Conservation (phyloP, 2,113 vertebrate species). For the Pterocles orientalis region DNA sequence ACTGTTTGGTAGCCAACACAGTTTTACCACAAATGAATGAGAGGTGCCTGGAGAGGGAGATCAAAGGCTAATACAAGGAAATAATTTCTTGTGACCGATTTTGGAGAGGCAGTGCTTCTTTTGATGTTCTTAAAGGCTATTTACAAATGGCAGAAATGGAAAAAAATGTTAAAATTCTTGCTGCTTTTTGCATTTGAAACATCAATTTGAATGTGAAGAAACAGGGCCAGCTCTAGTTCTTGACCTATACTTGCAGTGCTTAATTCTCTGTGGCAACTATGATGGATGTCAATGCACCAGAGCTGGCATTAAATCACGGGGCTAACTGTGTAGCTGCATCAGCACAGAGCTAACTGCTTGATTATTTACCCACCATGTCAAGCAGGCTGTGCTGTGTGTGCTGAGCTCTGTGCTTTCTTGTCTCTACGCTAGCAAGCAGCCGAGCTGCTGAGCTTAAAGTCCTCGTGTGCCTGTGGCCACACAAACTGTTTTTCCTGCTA, state of each 20-base stretch:
- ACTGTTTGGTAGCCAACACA: not conserved
- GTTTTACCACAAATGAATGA: not conserved
- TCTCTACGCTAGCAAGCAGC: not conserved
- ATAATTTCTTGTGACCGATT: not conserved
- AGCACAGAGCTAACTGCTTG: conserved; percentile 27
- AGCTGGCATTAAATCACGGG: not conserved
- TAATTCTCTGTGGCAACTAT: not conserved
- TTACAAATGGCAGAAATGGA: not conserved
- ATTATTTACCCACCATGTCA: conserved; percentile 7
- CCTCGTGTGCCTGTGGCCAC: not conserved
- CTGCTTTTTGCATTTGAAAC: not conserved
- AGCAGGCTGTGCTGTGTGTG: not conserved
- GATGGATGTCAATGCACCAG: not conserved
- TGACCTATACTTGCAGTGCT: conserved; percentile 16
- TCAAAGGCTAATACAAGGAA: not conserved
- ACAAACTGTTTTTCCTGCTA: not conserved
- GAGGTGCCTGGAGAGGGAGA: not conserved
- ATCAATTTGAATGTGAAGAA: not conserved
- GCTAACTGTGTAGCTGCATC: conserved; percentile 16
- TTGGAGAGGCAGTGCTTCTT: not conserved
- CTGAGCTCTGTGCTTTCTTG: conserved; percentile 16
- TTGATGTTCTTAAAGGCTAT: not conserved
- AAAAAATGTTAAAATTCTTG: not conserved
- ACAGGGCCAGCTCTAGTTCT: not conserved
- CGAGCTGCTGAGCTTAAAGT: accelerated